phyloP scores from a whole-genome alignment of 2,888 invertebrate genomes.

The Tenthredo scrophulariae region DNA sequence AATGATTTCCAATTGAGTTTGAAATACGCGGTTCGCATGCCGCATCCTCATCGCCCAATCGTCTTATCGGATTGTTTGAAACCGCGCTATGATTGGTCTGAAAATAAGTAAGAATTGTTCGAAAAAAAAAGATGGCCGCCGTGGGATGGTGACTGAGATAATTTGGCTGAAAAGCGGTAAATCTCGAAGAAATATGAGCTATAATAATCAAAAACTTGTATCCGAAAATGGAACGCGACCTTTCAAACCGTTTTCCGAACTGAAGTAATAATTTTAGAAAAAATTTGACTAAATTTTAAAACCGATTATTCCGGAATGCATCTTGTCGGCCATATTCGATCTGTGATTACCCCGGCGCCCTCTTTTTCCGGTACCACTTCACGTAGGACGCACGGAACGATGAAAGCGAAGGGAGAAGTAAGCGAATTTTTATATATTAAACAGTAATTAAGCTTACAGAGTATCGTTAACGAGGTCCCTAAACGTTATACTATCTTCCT shows the following conservation, averaged over 20 bases:
- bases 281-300: not conserved
- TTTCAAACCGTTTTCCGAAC: not conserved
- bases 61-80: not conserved
- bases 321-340: constrained; percentile 35
- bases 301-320: not conserved
- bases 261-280: not conserved
- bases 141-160: not conserved
- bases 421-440: constrained; percentile 68
- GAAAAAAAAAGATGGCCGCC: not conserved
- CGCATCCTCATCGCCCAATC: constrained; percentile 1
- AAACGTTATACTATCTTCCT: not conserved
- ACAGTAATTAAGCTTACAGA: not conserved
- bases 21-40: not conserved
- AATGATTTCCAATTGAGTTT: not conserved
- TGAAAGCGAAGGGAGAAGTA: constrained; percentile 95
- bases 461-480: not conserved
- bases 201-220: not conserved
- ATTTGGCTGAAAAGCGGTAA: not conserved
- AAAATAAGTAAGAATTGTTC: not conserved
- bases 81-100: not conserved
- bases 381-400: constrained; percentile 79
- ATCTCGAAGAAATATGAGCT: not conserved
- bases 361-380: constrained; percentile 63
- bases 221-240: not conserved
- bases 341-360: constrained; percentile 42